These are phyloP conservation scores for Pseudoips prasinana DNA, from an alignment of 2,888 invertebrate genomes.

Conservation along the genomic window DNA sequence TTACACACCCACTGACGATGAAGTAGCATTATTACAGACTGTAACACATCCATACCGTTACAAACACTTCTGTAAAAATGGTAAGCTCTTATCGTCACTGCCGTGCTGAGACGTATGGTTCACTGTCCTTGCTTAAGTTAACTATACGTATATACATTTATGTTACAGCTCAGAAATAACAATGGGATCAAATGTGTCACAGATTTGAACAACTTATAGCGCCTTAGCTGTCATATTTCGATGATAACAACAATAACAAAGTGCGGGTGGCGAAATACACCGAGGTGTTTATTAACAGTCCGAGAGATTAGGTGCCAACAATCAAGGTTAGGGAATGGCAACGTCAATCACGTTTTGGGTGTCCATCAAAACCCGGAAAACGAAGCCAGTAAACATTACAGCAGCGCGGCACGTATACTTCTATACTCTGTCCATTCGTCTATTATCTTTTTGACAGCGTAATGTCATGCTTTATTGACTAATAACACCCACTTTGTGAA, in stretches of 20 bases:
- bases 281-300: conserved; percentile 31
- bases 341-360: conserved; percentile 33
- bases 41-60: conserved; percentile 26
- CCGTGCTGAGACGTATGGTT: conserved; percentile 15
- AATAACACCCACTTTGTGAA: no score
- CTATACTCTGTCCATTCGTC: no score
- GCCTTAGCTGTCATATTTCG: conserved; percentile 20
- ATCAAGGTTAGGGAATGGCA: conserved; percentile 28
- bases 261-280: conserved; percentile 10
- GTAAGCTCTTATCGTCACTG: conserved; percentile 20
- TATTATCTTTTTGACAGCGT: no score
- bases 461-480: no score
- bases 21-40: conserved; percentile 19
- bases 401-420: conserved; percentile 22
- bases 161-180: conserved; percentile 21
- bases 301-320: conserved; percentile 33
- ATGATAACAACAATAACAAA: conserved; percentile 20
- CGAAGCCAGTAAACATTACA: conserved; percentile 17
- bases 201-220: conserved; percentile 20
- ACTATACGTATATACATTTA: conserved; percentile 6
- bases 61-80: conserved; percentile 25
- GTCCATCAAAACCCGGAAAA: conserved; percentile 31
- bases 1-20: conserved; percentile 27
- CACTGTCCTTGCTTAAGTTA: conserved; percentile 19
- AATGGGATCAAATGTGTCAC: conserved; percentile 21